phyloP scores from a whole-genome alignment of 2,113 vertebrate species.

The Catagonus wagneri region DNA sequence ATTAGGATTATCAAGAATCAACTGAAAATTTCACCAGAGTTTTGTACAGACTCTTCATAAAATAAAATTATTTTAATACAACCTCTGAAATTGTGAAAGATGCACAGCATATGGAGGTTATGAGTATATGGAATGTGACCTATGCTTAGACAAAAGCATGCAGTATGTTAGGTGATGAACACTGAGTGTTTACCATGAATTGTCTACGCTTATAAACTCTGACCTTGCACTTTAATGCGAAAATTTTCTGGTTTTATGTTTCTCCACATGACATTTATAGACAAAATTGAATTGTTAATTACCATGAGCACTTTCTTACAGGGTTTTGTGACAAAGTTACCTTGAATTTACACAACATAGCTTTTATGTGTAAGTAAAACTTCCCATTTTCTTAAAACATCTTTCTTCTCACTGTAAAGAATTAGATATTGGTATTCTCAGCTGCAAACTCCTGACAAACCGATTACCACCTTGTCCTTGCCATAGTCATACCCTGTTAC shows the following conservation, averaged over 20 bases:
- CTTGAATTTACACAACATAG: constrained; percentile 70
- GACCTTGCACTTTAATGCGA: constrained; percentile 59
- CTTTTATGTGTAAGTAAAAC: constrained; percentile 86
- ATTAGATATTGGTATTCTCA: constrained; percentile 85
- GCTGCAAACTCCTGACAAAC: constrained; percentile 82
- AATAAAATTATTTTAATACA: constrained; percentile 35
- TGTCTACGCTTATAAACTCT: constrained; percentile 59
- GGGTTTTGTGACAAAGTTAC: constrained; percentile 70
- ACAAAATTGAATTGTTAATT: constrained; percentile 79
- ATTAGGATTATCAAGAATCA: neutral
- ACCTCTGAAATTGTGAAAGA: constrained; percentile 44
- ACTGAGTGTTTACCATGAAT: constrained; percentile 17
- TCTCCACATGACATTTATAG: constrained; percentile 47
- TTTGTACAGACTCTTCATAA: constrained; percentile 36
- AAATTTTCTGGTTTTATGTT: constrained; percentile 58
- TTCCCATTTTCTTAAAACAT: constrained; percentile 75
- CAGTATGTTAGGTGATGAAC: neutral
- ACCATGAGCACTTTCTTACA: constrained; percentile 75
- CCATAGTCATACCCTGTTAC: constrained; percentile 84
- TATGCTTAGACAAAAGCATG: neutral
- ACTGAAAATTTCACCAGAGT: neutral
- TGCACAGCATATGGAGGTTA: neutral
- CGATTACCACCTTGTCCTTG: constrained; percentile 85
- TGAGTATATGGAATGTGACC: neutral
- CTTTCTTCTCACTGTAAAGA: constrained; percentile 77